phyloP scores from a whole-genome alignment of 2,888 invertebrate species.

The Esperia sulphurella region DNA sequence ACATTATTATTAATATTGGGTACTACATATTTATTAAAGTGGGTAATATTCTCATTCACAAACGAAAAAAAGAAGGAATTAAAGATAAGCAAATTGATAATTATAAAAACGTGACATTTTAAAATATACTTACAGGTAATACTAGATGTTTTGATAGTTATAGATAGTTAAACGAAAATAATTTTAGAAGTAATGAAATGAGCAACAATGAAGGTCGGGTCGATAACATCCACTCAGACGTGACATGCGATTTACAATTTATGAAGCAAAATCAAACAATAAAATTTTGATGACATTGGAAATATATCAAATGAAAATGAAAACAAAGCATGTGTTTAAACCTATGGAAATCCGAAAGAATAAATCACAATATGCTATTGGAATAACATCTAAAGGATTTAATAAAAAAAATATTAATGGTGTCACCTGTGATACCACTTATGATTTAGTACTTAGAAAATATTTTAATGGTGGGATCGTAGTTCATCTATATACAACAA shows the following conservation, averaged over 20 bases:
- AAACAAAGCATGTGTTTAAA: constrained; percentile 54
- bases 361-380: constrained; percentile 72
- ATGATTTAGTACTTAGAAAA: constrained; percentile 72
- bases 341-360: constrained; percentile 65
- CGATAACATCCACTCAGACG: constrained; percentile 27
- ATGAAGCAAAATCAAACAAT: constrained; percentile 8
- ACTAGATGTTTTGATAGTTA: constrained; percentile 6
- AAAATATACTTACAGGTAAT: constrained; percentile 7
- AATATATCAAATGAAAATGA: constrained; percentile 47
- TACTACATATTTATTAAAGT: constrained; percentile 49
- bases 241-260: constrained; percentile 40
- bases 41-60: constrained; percentile 44
- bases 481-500: constrained; percentile 77
- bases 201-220: background rate
- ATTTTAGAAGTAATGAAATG: constrained; percentile 1
- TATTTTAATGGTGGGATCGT: constrained; percentile 78
- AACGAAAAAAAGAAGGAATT: constrained; percentile 22
- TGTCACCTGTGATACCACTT: constrained; percentile 66
- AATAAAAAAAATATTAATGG: constrained; percentile 45
- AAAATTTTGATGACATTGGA: constrained; percentile 50
- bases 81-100: constrained; percentile 13
- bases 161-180: constrained; percentile 1
- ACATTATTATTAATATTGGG: constrained; percentile 60
- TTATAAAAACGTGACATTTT: constrained; percentile 9
- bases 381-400: constrained; percentile 64